Base-by-base conservation (phyloP, 2,113 vertebrate species). In the Rattus rattus region DNA sequence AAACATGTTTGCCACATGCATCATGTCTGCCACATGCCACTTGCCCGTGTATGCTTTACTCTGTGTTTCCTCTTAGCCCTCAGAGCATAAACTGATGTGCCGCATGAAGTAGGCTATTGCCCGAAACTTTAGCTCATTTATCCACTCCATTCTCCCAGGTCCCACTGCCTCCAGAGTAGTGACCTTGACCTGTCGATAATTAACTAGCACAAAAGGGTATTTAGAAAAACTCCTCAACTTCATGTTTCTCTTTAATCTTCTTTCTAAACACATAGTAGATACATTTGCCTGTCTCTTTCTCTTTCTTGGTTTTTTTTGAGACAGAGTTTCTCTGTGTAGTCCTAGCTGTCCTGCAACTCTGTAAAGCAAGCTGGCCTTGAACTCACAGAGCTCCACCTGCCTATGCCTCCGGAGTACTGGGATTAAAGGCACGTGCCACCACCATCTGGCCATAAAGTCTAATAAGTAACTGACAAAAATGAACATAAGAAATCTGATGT, bases 201-300 rank as follows among this genome's bases (percentile, higher is more conserved):
- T 47, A 33, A 33, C 24, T 30, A 67, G 28, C 39, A 67, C 61
- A 49, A 33, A 91, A 93, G 0, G 11, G 20, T 70, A 75, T 79
- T 84, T 93, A 24, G 77, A 39, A 88, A 96, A 96, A 24, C 54
- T 16, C 3, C 16, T 97, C 33, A 67, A 47, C 1, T 30, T 89
- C 30, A 67, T 84, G n/a, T 22, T 96, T 47, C 54, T 80, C 73
- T 89, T 95, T 96, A 87, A 89, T 88, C 54, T 76, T 94, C 92
- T 75, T 86, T 84, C n/a, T 84, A 95, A 95, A 91, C 73, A 79
- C 13, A 70, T 77, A 28, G 33, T 47, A 85, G 83, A 69, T 59
- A 77, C 22, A 89, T 72, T n/a, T 59, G 30, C 16, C 36, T 19
- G 36, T 39, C 36, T 39, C 70, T n/a, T 17, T 39, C 30, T 22